Evolutionary conservation across 2,888 invertebrate species (phyloP).

Genomic region (Zhuqinia jingwanae): DNA sequence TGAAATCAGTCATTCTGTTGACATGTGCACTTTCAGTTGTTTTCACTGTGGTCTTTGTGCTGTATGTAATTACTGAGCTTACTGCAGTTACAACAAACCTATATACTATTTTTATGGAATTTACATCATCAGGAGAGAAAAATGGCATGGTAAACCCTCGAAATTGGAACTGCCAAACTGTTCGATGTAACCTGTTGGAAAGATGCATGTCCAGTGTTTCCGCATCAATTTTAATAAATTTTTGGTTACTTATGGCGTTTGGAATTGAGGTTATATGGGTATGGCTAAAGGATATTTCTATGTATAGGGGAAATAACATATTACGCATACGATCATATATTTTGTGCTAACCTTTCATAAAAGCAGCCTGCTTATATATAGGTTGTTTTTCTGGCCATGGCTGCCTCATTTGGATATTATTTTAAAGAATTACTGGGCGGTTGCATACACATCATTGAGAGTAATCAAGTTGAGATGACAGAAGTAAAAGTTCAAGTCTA

Average conservation of each 20-base stretch:
- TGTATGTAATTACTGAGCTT: constrained; percentile 32
- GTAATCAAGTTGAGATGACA: constrained; percentile 6
- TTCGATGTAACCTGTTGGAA: constrained; percentile 25
- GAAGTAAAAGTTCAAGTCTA: no score
- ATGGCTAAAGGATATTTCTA: no score
- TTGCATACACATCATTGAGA: constrained; percentile 17
- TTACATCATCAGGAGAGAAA: neutral
- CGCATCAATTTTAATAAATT: neutral
- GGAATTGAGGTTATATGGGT: constrained; percentile 57
- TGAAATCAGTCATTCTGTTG: neutral
- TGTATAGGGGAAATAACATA: no score
- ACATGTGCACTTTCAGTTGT: neutral
- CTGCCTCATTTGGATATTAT: constrained; percentile 27
- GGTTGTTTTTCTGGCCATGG: constrained; percentile 41
- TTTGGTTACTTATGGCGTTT: constrained; percentile 38
- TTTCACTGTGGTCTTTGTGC: constrained; percentile 37
- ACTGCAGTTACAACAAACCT: constrained; percentile 44
- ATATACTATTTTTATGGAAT: constrained; percentile 18
- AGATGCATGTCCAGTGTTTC: neutral
- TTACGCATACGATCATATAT: no score
- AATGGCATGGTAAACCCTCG: no score
- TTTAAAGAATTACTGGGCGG: constrained; percentile 37
- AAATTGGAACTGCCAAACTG: neutral
- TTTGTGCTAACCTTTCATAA: no score
- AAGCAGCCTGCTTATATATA: neutral